A percentile compares a stretch with the other conserved stretches of the same genome.
phyloP scores from a whole-genome alignment of 2,888 invertebrate genomes.

The Eudasyphora cyanicolor region DNA sequence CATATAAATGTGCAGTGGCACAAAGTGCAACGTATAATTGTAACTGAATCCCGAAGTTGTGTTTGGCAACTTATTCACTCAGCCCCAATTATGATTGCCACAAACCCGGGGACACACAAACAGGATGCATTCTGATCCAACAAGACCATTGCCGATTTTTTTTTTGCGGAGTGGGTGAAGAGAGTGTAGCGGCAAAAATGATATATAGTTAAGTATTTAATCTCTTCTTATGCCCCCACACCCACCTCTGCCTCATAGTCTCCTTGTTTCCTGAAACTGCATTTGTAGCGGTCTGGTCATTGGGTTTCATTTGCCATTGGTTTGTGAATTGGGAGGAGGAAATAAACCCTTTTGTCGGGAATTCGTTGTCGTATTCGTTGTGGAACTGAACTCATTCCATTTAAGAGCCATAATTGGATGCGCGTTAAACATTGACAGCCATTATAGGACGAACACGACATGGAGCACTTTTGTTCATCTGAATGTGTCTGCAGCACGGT shows the following conservation, averaged over 20 bases:
- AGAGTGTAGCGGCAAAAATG: not conserved
- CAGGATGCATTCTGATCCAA: not conserved
- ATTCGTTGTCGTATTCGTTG: not conserved
- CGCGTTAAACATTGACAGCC: constrained; percentile 53
- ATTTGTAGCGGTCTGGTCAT: not conserved
- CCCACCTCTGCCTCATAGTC: not conserved
- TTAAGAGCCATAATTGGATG: constrained; percentile 51
- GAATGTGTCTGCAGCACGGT: not conserved
- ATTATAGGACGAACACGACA: not conserved
- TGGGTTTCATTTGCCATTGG: not conserved
- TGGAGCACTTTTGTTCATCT: not conserved
- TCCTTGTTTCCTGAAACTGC: not conserved
- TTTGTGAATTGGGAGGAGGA: not conserved
- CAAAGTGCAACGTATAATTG: constrained; percentile 47
- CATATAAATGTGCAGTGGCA: too few species aligned
- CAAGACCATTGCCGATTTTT: not conserved
- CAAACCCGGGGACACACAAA: not conserved
- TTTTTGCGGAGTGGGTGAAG: not conserved
- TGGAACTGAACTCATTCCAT: constrained; percentile 4
- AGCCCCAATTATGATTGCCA: constrained; percentile 28
- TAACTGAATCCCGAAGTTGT: constrained; percentile 32
- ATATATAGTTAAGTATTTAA: not conserved
- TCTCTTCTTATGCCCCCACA: not conserved
- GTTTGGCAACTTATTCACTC: constrained; percentile 29
- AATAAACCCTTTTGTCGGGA: not conserved